Evolutionary conservation across 2,888 invertebrate species (phyloP), one percentile per base, ranked within the genome.

Genomic region (Calameuta filiformis): DNA sequence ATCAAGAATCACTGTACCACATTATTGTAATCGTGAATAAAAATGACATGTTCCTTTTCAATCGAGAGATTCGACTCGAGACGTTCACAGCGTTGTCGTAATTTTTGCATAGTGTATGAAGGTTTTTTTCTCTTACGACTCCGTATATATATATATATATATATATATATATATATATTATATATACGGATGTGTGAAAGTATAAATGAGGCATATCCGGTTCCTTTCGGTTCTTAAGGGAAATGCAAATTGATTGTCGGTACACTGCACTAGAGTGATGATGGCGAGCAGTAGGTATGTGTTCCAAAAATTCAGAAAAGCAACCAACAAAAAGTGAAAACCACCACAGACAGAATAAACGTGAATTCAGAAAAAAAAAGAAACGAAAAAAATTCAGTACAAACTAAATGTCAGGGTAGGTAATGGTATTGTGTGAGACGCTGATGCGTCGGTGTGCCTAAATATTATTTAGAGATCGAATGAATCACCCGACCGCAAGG

Each of bases 261-360:
- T 77, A 77, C 77, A 77, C 77, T 77, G 77, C 77, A 75, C 77
- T 71, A n/a, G 69, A 77, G 74, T 69, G 75, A 77, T 56, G 56
- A 77, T 31, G 79, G 74, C 73, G 80, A 76, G 76, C 78, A 75
- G 74, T 56, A 79, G 79, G 73, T 81, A 79, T 81, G 40, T 76
- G 81, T 80, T 79, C 76, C 77, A 80, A 37, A 79, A 80, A 76
- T 76, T 79, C 76, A 77, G 73, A 79, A 82, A 81, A 76, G 56
- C 37, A 31, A 75, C 9, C 40, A 68, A 40, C 56, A 30, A 40
- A 33, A 31, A 11, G 37, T 33, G 33, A 15, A 33, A 31, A 56
- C 4, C 15, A 30, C 31, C 2, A n/a, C 40, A 78, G 37, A n/a
- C 9, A 69, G 77, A 69, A 68, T 35, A 73, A 78, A 56, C 4